A percentile compares a stretch with the other conserved stretches of the same genome.
phyloP scores from a whole-genome alignment of 2,797 vertebrate species.

The Clarias platycephalus region DNA sequence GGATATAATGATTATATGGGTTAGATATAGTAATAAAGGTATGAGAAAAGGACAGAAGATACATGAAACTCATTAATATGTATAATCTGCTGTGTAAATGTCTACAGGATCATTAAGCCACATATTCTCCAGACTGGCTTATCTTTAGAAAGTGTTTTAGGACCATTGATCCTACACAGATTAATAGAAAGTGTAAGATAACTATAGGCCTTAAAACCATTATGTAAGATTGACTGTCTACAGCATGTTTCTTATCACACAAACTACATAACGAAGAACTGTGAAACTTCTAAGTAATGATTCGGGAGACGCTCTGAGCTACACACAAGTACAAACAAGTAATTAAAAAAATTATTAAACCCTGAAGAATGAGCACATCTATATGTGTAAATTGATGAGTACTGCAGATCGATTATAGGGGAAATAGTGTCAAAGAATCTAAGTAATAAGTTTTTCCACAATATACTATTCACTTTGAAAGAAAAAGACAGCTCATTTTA shows the following conservation, averaged over 20 bases:
- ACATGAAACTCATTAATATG: slow-evolving; percentile 15
- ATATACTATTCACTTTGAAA: background rate
- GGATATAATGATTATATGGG: slow-evolving; percentile 11
- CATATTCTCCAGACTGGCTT: slow-evolving; percentile 31
- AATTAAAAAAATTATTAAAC: slow-evolving; percentile 18
- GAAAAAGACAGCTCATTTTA: background rate
- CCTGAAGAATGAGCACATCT: background rate
- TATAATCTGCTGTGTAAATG: slow-evolving; percentile 36
- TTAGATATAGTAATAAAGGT: slow-evolving; percentile 18
- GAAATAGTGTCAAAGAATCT: slow-evolving; percentile 3
- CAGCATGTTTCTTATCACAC: background rate
- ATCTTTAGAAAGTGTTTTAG: slow-evolving; percentile 39
- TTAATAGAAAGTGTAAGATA: slow-evolving; percentile 23
- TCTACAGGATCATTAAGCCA: slow-evolving; percentile 43
- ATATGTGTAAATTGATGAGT: background rate
- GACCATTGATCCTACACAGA: slow-evolving; percentile 37
- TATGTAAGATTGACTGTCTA: slow-evolving; percentile 4
- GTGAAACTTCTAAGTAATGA: background rate
- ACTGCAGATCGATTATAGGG: background rate
- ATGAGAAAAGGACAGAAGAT: slow-evolving; percentile 5
- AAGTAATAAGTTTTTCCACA: background rate
- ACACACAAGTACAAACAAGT: background rate
- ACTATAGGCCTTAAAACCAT: slow-evolving; percentile 19
- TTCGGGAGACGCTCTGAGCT: background rate
- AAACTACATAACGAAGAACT: background rate